A percentile compares a stretch with the other conserved stretches of the same genome.
phyloP scores from a whole-genome alignment of 2,797 vertebrate species.

The Staurois parvus region DNA sequence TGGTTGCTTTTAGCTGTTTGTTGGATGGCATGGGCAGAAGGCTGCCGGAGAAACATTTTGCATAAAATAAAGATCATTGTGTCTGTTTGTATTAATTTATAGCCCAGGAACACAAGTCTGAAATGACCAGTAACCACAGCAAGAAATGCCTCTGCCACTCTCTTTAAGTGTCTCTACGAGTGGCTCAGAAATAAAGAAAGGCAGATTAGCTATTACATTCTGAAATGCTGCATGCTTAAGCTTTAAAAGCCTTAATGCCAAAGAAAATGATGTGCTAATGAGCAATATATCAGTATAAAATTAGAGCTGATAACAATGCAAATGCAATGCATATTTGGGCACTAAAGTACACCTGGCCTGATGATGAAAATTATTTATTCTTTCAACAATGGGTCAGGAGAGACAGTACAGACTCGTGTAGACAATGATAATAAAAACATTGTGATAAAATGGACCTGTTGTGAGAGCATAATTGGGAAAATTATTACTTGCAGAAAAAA shows the following conservation, averaged over 20 bases:
- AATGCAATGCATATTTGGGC: conserved; percentile 65
- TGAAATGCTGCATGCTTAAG: conserved; percentile 54
- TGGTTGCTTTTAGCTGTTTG: no score
- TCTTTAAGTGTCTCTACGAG: conserved; percentile 20
- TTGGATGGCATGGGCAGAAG: no score
- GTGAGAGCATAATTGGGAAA: conserved; percentile 40
- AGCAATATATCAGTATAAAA: conserved; percentile 66
- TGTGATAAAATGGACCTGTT: conserved; percentile 8
- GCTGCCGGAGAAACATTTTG: not conserved
- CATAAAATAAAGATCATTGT: not conserved
- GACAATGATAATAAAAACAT: conserved; percentile 37
- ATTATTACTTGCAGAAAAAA: conserved; percentile 17
- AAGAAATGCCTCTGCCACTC: conserved; percentile 18
- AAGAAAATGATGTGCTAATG: conserved; percentile 67
- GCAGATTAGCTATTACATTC: conserved; percentile 39
- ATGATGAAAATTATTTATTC: conserved; percentile 54
- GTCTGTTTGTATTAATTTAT: conserved; percentile 10
- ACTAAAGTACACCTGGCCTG: conserved; percentile 68
- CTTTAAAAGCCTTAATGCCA: conserved; percentile 60
- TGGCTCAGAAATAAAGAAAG: conserved; percentile 19
- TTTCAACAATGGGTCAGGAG: conserved; percentile 50
- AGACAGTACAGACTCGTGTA: conserved; percentile 33
- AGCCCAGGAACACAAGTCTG: conserved; percentile 2
- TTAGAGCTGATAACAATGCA: conserved; percentile 63
- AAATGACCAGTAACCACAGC: conserved; percentile 24